Evolutionary conservation across 2,888 invertebrate genomes (phyloP), one percentile per base, ranked within the genome.

Genomic region (Lasioglossum leucozonium): DNA sequence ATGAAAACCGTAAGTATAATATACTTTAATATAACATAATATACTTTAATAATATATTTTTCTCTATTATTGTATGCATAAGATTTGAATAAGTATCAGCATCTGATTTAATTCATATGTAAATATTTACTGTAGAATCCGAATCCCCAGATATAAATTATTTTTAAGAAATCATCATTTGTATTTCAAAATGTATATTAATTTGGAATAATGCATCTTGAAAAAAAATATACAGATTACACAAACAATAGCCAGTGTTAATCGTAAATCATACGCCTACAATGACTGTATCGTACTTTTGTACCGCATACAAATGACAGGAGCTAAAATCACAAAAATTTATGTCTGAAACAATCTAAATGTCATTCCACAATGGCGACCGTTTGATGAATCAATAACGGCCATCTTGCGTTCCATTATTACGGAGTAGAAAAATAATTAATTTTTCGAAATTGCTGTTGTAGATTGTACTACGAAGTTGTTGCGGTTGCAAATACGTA

Each of bases 341-440:
- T 2, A 18, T 30, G 37, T 51, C 18, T 40, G 26, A 40, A 58
- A 79, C 55, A 26, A 6, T 26, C n/a, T 18, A 42, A 72, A 75
- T 44, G 22, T 58, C 22, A 26, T 44, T 44, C 51, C 37, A 42
- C 58, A 71, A 82, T 82, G 71, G 47, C 81, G 84, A 88, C 73
- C 22, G 18, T 16, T 26, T 65, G 47, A 51, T 16, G 13, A 77
- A 89, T 88, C 76, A 74, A 82, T 47, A 83, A 18, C 83, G n/a
- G 81, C 90, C 89, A 91, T 91, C 58, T 90, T 91, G 80, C 62
- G 16, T 51, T 34, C 26, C 13, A 72, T 74, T 77, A 81, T 65
- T 84, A 81, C 74, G 84, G 73, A 83, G 37, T 10, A 73, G 18
- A 51, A 55, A 34, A 13, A 10, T 34, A 44, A 84, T 75, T 30